Conservation (phyloP, 2,888 invertebrate genomes). For the Acholoe squamosa region DNA sequence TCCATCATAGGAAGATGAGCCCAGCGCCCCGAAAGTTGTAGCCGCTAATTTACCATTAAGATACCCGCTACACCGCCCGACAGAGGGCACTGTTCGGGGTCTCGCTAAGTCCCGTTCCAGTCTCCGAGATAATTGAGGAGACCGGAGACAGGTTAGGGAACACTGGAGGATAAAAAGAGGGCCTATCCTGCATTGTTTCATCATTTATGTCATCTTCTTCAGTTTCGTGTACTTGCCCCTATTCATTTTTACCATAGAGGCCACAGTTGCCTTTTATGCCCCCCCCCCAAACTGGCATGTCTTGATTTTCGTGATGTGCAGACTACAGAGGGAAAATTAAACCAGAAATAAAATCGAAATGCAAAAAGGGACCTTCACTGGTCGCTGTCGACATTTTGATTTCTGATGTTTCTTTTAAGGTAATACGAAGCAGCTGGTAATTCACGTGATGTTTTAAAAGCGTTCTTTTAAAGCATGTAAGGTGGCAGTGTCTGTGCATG, state of each 20-base stretch:
- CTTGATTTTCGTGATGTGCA: background rate
- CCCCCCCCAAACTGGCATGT: background rate
- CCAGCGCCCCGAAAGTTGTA: conserved; percentile 5
- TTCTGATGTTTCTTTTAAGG: background rate
- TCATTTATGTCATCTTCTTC: background rate
- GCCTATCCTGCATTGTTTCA: background rate
- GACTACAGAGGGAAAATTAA: background rate
- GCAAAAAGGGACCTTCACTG: background rate
- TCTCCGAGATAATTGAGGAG: conserved; percentile 42
- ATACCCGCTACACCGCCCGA: background rate
- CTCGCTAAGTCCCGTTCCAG: conserved; percentile 27
- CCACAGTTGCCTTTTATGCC: too few species aligned
- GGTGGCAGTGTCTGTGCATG: too few species aligned
- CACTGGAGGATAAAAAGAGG: background rate
- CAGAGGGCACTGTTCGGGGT: background rate
- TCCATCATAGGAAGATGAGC: conserved; percentile 44
- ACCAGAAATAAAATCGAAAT: background rate
- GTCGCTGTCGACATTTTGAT: conserved; percentile 1
- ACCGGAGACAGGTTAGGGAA: background rate
- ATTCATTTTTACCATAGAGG: background rate
- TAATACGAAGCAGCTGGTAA: background rate
- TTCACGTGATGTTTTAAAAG: too few species aligned
- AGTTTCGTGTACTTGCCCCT: background rate
- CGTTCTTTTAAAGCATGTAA: background rate
- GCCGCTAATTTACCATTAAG: conserved; percentile 46